A percentile compares a stretch with the other conserved stretches of the same genome.
These are phyloP conservation scores for Caenorhabditis remanei DNA, from an alignment of 1,140 invertebrate genomes.

Conservation along the genomic window DNA sequence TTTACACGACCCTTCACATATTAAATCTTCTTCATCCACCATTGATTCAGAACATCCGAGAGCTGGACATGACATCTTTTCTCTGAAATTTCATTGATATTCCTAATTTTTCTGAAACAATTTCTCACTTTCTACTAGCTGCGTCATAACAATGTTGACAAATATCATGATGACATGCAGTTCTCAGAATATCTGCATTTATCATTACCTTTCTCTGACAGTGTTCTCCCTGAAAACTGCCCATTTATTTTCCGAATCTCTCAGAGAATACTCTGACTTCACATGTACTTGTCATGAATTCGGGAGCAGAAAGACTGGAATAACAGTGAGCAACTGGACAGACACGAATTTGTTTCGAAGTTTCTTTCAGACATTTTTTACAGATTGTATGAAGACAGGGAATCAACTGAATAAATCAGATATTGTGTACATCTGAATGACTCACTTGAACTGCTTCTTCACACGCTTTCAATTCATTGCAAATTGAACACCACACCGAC, in stretches of 20 bases:
- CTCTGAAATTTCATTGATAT: constrained; percentile 18
- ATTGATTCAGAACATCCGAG: constrained; percentile 57
- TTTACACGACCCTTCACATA: constrained; percentile 66
- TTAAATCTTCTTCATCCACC: constrained; percentile 65
- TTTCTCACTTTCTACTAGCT: constrained; percentile 54
- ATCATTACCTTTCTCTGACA: constrained; percentile 65
- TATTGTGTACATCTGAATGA: not conserved
- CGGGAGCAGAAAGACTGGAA: constrained; percentile 54
- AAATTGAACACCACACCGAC: constrained; percentile 28
- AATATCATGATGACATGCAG: constrained; percentile 66
- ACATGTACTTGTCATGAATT: constrained; percentile 29
- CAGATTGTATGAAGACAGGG: constrained; percentile 68
- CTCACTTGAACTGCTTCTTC: constrained; percentile 27
- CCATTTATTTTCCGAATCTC: not conserved
- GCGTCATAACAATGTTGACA: constrained; percentile 68
- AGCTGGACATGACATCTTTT: constrained; percentile 65
- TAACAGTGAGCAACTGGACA: constrained; percentile 63
- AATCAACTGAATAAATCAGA: constrained; percentile 53
- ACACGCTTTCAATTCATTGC: constrained; percentile 3
- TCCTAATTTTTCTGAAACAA: not conserved
- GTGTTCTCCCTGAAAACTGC: constrained; percentile 66
- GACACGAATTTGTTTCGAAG: not conserved
- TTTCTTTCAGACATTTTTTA: constrained; percentile 58
- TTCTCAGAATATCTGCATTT: constrained; percentile 61
- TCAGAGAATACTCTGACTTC: not conserved